These are phyloP conservation scores for Bubo bubo DNA, from an alignment of 2,113 vertebrate genomes.

Conservation along the genomic window DNA sequence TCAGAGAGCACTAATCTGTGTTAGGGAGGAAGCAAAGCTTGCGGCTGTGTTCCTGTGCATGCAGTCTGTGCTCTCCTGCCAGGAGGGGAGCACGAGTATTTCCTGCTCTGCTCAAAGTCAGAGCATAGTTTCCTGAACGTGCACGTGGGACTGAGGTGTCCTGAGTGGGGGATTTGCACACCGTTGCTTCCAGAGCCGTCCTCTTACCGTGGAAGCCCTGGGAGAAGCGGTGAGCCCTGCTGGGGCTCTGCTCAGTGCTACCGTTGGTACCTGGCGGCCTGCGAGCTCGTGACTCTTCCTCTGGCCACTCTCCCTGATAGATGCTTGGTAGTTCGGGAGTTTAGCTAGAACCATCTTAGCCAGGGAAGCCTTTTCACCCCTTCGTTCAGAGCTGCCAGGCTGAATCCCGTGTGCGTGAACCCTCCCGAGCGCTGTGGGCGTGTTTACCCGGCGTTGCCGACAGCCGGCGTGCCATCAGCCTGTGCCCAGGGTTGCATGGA, in stretches of 20 bases:
- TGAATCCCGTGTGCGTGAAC: neutral
- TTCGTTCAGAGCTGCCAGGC: neutral
- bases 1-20: neutral
- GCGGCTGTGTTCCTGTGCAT: neutral
- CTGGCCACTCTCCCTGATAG: neutral
- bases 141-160: fast-evolving
- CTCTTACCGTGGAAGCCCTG: neutral
- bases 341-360: neutral
- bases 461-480: neutral
- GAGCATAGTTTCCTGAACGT: fast-evolving
- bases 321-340: neutral
- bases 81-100: fast-evolving
- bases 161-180: neutral
- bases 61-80: neutral
- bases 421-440: fast-evolving
- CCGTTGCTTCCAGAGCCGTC: fast-evolving
- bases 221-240: fast-evolving
- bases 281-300: neutral
- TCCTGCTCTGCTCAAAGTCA: neutral
- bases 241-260: neutral
- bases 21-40: neutral
- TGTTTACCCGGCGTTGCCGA: fast-evolving
- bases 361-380: neutral
- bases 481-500: neutral
- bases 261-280: fast-evolving